Evolutionary conservation across 2,113 vertebrate species (phyloP), one percentile per base, ranked within the genome.

Genomic region (Cyphomyrus plagiostoma): DNA sequence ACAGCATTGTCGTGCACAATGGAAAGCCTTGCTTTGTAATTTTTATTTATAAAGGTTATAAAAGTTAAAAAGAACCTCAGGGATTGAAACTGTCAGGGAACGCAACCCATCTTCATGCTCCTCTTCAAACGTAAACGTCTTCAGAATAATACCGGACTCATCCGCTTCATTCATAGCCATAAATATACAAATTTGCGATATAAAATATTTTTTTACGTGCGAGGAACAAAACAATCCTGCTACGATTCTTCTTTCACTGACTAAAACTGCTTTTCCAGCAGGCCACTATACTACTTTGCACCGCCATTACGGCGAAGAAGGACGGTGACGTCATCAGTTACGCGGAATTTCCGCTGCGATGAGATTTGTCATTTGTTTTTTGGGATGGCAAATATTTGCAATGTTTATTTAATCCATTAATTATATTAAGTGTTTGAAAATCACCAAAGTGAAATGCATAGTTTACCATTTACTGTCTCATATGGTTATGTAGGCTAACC

Each of bases 61-160:
- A 53, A 10, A 83, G 17, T 21, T 83, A 48, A 13, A 30, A 56
- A 88, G 10, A 88, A 89, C 88, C 88, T 89, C 88, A 2, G 88
- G 88, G n/a, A 89, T 11, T 15, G 77, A 56, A 84, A 89, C 39
- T 15, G 80, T 35, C 2, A 89, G 80, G 11, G 80, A 84, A 39
- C 10, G 66, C n/a, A 77, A 19, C 10, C 26, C 88, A 70, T 35
- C 74, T 82, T 82, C 46, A 45, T 7, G 42, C 45, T 89, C n/a
- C n/a, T 89, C 88, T 89, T 89, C 88, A 89, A 89, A 89, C 49
- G 17, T 56, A 62, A 89, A 89, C 6, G 39, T 30, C 35, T 84
- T 89, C 49, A 89, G 19, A 45, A 52, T 35, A 84, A 84, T 84
- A 23, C 42, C 83, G 11, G 10, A 17, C 11, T 84, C 88, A 3